A percentile compares a stretch with the other conserved stretches of the same genome.
These are phyloP conservation scores for Ganaspis sp. DNA, from an alignment of 1,140 invertebrate species.

Conservation along the genomic window DNA sequence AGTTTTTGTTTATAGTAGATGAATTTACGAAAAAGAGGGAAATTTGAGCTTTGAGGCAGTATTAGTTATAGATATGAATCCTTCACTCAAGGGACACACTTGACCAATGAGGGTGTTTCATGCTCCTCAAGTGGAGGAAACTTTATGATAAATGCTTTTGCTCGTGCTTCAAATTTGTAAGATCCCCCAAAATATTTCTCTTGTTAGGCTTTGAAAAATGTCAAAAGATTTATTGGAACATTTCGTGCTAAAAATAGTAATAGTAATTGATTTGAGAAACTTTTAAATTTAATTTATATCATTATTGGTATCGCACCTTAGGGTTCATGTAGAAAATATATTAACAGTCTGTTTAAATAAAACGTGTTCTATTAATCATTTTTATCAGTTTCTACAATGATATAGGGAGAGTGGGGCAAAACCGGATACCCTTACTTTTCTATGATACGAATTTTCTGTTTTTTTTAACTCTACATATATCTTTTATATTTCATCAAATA, in stretches of 20 bases:
- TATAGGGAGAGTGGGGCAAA: too few relatives aligned
- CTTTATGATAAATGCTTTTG: slow-evolving; percentile 13
- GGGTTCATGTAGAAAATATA: too few relatives aligned
- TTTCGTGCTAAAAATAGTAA: neutral
- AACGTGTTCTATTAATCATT: too few relatives aligned
- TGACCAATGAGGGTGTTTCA: slow-evolving; percentile 14
- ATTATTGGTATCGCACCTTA: too few relatives aligned
- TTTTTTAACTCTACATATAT: too few relatives aligned
- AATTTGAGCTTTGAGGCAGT: neutral
- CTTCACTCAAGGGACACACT: slow-evolving; percentile 20
- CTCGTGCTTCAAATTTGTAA: slow-evolving; percentile 9
- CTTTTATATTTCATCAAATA: too few relatives aligned
- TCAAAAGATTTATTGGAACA: neutral
- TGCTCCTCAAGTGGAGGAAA: slow-evolving; percentile 8
- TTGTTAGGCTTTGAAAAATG: neutral
- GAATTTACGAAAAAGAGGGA: neutral
- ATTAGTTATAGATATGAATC: slow-evolving; percentile 6
- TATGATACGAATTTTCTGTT: too few relatives aligned
- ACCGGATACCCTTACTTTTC: too few relatives aligned
- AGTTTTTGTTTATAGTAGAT: neutral
- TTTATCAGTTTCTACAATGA: too few relatives aligned
- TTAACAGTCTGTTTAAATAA: too few relatives aligned
- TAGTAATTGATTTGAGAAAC: neutral
- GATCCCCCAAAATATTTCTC: slow-evolving; percentile 6
- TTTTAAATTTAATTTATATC: too few relatives aligned